phyloP scores from a whole-genome alignment of 2,797 vertebrate genomes.

The Myotis daubentonii region DNA sequence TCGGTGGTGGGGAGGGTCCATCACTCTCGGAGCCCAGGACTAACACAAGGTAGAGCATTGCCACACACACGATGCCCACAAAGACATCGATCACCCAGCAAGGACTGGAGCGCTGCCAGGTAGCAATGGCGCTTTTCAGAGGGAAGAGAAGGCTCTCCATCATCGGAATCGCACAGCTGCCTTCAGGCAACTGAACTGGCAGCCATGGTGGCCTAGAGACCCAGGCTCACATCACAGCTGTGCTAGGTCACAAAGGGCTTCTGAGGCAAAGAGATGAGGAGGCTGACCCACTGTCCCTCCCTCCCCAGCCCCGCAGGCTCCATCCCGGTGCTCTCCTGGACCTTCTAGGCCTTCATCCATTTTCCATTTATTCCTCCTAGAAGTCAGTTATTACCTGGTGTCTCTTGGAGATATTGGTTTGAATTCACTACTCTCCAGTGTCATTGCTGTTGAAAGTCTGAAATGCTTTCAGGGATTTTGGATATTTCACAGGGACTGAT shows the following conservation, averaged over 20 bases:
- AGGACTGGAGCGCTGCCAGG: background rate
- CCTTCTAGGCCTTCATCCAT: background rate
- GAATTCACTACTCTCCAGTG: no score
- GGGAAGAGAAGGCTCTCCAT: background rate
- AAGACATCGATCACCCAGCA: background rate
- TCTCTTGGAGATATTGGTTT: no score
- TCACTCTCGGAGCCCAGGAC: fast-evolving
- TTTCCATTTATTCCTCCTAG: no score
- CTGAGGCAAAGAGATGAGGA: background rate
- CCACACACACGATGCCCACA: background rate
- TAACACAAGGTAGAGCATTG: background rate
- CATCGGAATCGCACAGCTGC: background rate
- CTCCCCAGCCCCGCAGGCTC: background rate
- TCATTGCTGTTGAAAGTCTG: no score
- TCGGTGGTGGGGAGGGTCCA: background rate
- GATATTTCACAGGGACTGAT: no score
- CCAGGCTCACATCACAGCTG: background rate
- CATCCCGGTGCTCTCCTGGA: no score
- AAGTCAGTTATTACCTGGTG: no score
- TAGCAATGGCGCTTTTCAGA: fast-evolving
- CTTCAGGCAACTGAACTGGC: background rate
- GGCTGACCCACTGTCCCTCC: background rate
- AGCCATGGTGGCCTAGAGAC: no score
- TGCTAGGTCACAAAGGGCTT: constrained; percentile 21
- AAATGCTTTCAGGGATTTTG: no score